phyloP scores from a whole-genome alignment of 2,797 vertebrate genomes.

The Sebastes paucispinis region DNA sequence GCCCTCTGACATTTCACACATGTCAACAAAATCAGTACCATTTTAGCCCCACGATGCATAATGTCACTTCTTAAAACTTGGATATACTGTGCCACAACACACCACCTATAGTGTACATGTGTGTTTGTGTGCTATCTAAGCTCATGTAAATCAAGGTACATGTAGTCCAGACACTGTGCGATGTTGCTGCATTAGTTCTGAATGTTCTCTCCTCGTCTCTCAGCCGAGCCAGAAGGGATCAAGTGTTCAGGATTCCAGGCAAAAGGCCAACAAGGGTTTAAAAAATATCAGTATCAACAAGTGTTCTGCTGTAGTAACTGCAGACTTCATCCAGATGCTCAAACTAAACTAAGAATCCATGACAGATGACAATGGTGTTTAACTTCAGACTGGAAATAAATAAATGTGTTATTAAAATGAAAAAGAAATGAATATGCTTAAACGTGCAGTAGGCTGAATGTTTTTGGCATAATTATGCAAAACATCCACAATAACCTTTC shows the following conservation, averaged over 20 bases:
- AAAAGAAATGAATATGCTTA: background rate
- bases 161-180: background rate
- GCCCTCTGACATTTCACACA: background rate
- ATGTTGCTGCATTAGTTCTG: slow-evolving; percentile 22
- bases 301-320: slow-evolving; percentile 18
- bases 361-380: slow-evolving; percentile 1
- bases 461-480: too few relatives aligned
- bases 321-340: slow-evolving; percentile 22
- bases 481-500: too few relatives aligned
- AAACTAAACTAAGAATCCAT: slow-evolving; percentile 24
- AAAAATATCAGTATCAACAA: slow-evolving; percentile 43
- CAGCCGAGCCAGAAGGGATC: slow-evolving; percentile 32
- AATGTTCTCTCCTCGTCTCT: slow-evolving; percentile 24
- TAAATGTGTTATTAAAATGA: background rate
- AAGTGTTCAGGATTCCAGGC: slow-evolving; percentile 45
- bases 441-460: background rate
- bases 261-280: slow-evolving; percentile 46
- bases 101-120: background rate
- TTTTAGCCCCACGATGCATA: too few relatives aligned
- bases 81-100: background rate
- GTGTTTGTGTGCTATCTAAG: background rate
- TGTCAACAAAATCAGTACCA: background rate
- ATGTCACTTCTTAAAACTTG: background rate
- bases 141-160: background rate
- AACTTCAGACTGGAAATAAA: background rate